Conservation (phyloP, 1,140 invertebrate genomes). For the Adoxophyes honmai region DNA sequence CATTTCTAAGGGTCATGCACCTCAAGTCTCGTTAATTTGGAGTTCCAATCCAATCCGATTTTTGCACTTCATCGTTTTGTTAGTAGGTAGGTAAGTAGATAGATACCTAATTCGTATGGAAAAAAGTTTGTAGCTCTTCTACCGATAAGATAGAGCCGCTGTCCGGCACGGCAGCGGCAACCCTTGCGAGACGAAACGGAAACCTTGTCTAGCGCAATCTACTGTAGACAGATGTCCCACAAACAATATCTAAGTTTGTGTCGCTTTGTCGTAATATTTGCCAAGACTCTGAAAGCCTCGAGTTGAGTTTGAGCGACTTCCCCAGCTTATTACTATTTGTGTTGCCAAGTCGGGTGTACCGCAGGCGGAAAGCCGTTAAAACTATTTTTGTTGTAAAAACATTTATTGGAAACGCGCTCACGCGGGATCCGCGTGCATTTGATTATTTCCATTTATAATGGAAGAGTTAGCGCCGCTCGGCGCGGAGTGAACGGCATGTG, state of each 20-base stretch:
- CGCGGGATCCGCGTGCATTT: not conserved
- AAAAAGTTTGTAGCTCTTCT: too few relatives aligned
- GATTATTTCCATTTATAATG: slow-evolving; percentile 15
- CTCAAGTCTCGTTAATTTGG: too few relatives aligned
- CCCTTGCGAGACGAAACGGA: slow-evolving; percentile 9
- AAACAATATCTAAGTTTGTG: slow-evolving; percentile 56
- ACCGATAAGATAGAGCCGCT: not conserved
- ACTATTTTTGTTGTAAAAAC: slow-evolving; percentile 6
- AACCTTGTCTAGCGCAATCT: slow-evolving; percentile 21
- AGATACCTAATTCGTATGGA: too few relatives aligned
- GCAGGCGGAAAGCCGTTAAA: not conserved
- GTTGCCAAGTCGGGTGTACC: slow-evolving; percentile 32
- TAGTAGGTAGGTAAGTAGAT: too few relatives aligned
- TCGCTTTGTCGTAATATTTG: slow-evolving; percentile 55
- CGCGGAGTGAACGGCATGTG: slow-evolving; percentile 43
- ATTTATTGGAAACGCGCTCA: not conserved
- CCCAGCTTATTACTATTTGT: slow-evolving; percentile 63
- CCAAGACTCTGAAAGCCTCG: slow-evolving; percentile 41
- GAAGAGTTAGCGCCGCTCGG: slow-evolving; percentile 16
- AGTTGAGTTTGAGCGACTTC: slow-evolving; percentile 46
- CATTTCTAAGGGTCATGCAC: too few relatives aligned
- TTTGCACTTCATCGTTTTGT: too few relatives aligned
- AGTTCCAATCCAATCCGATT: too few relatives aligned
- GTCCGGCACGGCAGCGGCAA: not conserved
- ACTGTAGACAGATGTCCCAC: slow-evolving; percentile 35